Evolutionary conservation across 2,888 invertebrate species (phyloP).

Genomic region (Entomobrya multifasciata): DNA sequence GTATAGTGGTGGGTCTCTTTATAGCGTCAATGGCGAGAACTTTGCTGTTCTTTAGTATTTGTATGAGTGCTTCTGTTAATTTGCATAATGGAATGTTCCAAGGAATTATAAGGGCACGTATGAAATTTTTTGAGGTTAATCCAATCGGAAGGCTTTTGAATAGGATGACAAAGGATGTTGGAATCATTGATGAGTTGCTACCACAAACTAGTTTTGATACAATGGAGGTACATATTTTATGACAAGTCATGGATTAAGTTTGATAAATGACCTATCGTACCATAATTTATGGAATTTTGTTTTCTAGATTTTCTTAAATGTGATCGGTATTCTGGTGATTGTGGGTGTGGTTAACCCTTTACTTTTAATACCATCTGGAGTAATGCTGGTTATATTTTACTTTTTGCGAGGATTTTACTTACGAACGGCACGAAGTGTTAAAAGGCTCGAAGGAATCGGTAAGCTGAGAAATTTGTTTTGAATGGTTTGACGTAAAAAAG

Average conservation of each 20-base stretch:
- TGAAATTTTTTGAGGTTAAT: neutral
- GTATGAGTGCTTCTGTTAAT: conserved; percentile 81
- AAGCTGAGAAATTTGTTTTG: too few relatives aligned
- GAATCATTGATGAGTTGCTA: neutral
- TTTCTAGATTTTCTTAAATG: too few relatives aligned
- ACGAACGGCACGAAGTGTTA: neutral
- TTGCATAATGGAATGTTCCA: conserved; percentile 83
- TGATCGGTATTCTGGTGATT: neutral
- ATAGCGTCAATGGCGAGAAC: conserved; percentile 81
- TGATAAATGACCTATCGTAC: too few relatives aligned
- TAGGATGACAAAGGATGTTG: neutral
- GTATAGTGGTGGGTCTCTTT: conserved; percentile 80
- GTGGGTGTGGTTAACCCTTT: conserved; percentile 8
- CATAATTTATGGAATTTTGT: too few relatives aligned
- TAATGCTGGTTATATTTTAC: neutral
- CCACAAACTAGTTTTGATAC: neutral
- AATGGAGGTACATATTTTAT: neutral
- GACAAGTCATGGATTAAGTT: too few relatives aligned
- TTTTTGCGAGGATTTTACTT: neutral
- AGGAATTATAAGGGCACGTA: conserved; percentile 80
- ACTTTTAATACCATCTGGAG: neutral
- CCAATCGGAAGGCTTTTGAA: neutral
- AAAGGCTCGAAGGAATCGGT: conserved; percentile 16
- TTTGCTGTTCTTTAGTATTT: conserved; percentile 81
- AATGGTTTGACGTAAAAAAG: too few relatives aligned